Evolutionary conservation across 2,888 invertebrate genomes (phyloP).

Genomic region (Hypolimnas misippus): DNA sequence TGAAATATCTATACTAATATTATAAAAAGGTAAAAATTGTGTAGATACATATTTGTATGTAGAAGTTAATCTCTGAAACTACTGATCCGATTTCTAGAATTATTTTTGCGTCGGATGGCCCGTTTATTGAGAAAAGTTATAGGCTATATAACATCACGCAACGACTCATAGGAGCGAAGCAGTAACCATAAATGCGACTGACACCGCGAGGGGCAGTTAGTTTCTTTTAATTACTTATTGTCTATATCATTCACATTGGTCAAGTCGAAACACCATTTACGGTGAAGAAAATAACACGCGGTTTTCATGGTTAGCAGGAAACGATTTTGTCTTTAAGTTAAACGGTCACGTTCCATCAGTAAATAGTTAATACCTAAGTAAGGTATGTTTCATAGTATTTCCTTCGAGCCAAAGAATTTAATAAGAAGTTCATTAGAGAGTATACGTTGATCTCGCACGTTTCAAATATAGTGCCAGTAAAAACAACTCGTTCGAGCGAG

Average conservation of each 20-base stretch:
- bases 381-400: conserved; percentile 11
- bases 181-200: too few relatives aligned
- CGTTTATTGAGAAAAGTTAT: too few relatives aligned
- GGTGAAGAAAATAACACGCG: conserved; percentile 9
- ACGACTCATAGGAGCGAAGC: too few relatives aligned
- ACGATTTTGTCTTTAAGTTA: conserved; percentile 13
- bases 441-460: conserved; percentile 23
- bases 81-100: too few relatives aligned
- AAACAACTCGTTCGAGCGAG: conserved; percentile 17
- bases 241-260: conserved; percentile 1
- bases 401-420: conserved; percentile 15
- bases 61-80: too few relatives aligned
- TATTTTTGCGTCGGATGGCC: too few relatives aligned
- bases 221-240: not conserved
- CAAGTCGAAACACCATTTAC: not conserved
- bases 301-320: conserved; percentile 6
- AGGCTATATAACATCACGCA: too few relatives aligned
- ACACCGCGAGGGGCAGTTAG: too few relatives aligned
- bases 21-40: too few relatives aligned
- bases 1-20: too few relatives aligned
- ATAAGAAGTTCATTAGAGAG: conserved; percentile 26
- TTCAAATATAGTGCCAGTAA: conserved; percentile 23
- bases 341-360: conserved; percentile 16
- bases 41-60: too few relatives aligned
- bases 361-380: conserved; percentile 13